A percentile compares a stretch with the other conserved stretches of the same genome.
Conservation (phyloP, 2,888 invertebrate species). For the Pantelozetes paolii region DNA sequence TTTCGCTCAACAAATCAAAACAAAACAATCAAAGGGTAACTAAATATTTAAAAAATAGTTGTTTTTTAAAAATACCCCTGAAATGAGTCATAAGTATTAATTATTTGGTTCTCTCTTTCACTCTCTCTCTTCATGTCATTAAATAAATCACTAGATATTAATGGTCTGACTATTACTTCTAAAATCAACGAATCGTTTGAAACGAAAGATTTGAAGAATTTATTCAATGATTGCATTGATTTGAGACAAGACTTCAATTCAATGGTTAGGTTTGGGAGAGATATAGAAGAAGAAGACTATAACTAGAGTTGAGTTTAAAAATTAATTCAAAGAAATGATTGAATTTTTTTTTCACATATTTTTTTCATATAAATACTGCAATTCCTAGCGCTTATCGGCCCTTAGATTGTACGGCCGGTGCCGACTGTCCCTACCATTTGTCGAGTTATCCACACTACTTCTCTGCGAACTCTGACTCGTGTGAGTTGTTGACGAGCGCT, state of each 20-base stretch:
- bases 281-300: neutral
- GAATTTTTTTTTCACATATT: neutral
- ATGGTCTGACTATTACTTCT: neutral
- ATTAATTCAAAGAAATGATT: neutral
- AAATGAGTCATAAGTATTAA: neutral
- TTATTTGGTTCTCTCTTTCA: neutral
- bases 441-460: neutral
- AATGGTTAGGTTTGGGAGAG: neutral
- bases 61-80: too few relatives aligned
- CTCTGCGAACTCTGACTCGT: neutral
- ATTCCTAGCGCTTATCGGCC: constrained; percentile 2
- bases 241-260: neutral
- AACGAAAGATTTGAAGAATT: neutral
- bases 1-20: too few relatives aligned
- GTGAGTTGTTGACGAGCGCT: neutral
- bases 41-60: too few relatives aligned
- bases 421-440: constrained; percentile 31
- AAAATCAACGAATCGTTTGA: neutral
- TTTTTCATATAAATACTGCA: constrained; percentile 3
- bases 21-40: too few relatives aligned
- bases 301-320: neutral
- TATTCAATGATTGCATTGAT: neutral
- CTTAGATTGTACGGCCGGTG: constrained; percentile 14
- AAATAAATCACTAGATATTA: neutral
- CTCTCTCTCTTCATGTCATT: too few relatives aligned